Conservation (phyloP, 2,113 vertebrate species). For the Eupsittula cactorum region DNA sequence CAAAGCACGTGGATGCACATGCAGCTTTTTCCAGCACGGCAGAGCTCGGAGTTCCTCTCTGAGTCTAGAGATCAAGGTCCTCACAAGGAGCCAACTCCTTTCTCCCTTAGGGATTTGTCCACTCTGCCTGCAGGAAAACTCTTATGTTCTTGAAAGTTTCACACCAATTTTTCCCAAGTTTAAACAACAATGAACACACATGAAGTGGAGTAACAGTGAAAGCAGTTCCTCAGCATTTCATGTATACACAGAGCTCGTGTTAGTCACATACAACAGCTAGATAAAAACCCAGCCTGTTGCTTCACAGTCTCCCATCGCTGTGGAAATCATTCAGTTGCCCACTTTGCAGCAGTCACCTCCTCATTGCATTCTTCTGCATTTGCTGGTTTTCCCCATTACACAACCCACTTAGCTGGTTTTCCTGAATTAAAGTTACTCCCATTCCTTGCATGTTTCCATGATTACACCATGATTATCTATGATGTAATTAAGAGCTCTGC, state of each 20-base stretch:
- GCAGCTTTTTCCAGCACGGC: constrained; percentile 32
- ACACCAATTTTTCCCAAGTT: neutral
- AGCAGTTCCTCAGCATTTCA: neutral
- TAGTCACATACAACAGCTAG: neutral
- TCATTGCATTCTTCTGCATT: neutral
- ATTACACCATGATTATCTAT: constrained; percentile 22
- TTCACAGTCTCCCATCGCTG: neutral
- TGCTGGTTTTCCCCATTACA: constrained; percentile 35
- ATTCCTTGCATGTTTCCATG: constrained; percentile 48
- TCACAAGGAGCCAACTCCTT: neutral
- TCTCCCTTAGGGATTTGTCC: neutral
- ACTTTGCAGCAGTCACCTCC: neutral
- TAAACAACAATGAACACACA: neutral
- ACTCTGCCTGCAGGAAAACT: constrained; percentile 10
- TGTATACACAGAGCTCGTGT: neutral
- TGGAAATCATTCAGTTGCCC: neutral
- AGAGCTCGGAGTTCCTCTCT: neutral
- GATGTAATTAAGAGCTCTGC: constrained; percentile 47
- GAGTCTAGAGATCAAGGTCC: neutral
- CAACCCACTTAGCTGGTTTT: constrained; percentile 8
- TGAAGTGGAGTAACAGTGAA: neutral
- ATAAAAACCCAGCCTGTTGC: constrained; percentile 14
- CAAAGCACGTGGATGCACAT: constrained; percentile 1
- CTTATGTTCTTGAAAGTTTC: neutral
- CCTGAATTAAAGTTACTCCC: constrained; percentile 37